phyloP scores from a whole-genome alignment of 2,888 invertebrate species.

The Shargacucullia verbasci region DNA sequence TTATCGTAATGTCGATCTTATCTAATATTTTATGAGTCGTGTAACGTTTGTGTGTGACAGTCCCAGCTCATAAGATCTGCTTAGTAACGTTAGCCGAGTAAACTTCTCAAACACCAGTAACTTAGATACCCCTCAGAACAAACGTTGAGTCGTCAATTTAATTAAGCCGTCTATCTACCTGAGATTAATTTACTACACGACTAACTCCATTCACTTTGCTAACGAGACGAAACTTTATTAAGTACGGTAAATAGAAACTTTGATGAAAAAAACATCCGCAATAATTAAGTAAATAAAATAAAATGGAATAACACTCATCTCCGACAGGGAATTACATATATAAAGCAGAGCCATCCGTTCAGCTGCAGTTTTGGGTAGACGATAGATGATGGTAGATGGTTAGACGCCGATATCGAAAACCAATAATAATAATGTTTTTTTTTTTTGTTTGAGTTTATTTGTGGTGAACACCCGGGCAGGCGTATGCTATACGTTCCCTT shows the following conservation, averaged over 20 bases:
- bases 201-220: constrained; percentile 1
- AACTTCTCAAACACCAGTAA: constrained; percentile 1
- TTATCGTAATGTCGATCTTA: neutral
- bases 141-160: neutral
- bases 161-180: constrained; percentile 3
- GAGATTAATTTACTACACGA: neutral
- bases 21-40: neutral
- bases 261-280: too few species aligned
- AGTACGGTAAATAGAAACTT: too few species aligned
- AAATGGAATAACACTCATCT: too few species aligned
- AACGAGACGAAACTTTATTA: constrained; percentile 1
- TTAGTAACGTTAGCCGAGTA: neutral
- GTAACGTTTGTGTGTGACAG: neutral
- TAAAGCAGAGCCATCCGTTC: too few species aligned
- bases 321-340: too few species aligned
- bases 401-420: too few species aligned
- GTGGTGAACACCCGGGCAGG: neutral
- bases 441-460: too few species aligned
- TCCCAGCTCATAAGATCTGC: too few species aligned
- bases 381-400: too few species aligned
- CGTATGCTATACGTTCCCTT: neutral
- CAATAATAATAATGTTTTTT: too few species aligned
- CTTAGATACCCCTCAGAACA: neutral
- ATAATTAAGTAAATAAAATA: too few species aligned
- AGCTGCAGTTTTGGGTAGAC: too few species aligned